Evolutionary conservation across 2,888 invertebrate genomes (phyloP).

Genomic region (Drosophila tanythrix): DNA sequence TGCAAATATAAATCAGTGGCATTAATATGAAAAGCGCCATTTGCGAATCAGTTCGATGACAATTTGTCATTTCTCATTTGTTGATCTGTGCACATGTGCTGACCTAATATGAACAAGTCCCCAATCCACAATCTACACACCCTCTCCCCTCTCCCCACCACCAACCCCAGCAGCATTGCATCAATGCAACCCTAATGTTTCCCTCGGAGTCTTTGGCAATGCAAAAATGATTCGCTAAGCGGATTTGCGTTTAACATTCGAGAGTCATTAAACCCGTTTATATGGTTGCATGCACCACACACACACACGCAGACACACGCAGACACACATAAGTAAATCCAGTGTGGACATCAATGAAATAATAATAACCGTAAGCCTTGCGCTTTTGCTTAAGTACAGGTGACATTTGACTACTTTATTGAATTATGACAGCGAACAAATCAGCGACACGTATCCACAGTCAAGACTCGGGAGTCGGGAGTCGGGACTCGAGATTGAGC

Average conservation of each 20-base stretch:
- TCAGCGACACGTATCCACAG: slow-evolving; percentile 70
- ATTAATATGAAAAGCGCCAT: slow-evolving; percentile 12
- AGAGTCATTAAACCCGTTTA: slow-evolving; percentile 60
- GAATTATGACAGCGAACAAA: slow-evolving; percentile 83
- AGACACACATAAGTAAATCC: neutral
- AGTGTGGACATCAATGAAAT: slow-evolving; percentile 30
- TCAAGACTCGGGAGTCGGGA: neutral
- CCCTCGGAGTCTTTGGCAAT: slow-evolving; percentile 10
- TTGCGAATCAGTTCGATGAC: slow-evolving; percentile 5
- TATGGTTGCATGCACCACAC: slow-evolving; percentile 13
- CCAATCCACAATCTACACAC: slow-evolving; percentile 1
- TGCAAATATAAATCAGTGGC: neutral
- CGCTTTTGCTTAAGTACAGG: slow-evolving; percentile 63
- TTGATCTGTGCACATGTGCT: slow-evolving; percentile 19
- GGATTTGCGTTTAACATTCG: slow-evolving; percentile 60
- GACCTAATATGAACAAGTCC: slow-evolving; percentile 9
- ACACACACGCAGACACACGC: neutral
- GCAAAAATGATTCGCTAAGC: slow-evolving; percentile 53
- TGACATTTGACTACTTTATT: slow-evolving; percentile 82
- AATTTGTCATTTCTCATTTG: slow-evolving; percentile 7
- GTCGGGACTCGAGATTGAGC: neutral
- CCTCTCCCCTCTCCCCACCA: too few species aligned
- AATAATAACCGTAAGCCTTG: slow-evolving; percentile 52
- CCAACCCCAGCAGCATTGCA: neutral
- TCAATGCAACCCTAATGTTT: neutral